Conservation (phyloP, 2,113 vertebrate species). For the Todiramphus saurophagus region DNA sequence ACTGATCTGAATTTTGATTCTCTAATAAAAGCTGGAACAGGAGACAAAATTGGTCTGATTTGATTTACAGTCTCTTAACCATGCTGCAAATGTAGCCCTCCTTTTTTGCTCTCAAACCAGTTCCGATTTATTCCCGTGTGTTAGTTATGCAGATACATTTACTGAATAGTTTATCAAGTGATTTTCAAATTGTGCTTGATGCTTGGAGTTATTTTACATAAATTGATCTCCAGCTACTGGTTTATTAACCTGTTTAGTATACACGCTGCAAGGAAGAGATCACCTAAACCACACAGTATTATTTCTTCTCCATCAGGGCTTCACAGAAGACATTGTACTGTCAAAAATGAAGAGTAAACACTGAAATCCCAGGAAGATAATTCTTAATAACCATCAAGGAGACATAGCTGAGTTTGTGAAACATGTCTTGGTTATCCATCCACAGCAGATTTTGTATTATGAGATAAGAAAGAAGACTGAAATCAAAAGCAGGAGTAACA, state of each 20-base stretch:
- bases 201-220: slow-evolving; percentile 3
- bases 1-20: slow-evolving; percentile 59
- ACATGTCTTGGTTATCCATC: neutral
- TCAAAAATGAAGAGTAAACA: neutral
- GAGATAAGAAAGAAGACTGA: neutral
- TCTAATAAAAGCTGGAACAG: slow-evolving; percentile 44
- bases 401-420: neutral
- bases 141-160: slow-evolving; percentile 37
- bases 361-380: neutral
- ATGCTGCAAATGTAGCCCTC: neutral
- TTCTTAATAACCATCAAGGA: neutral
- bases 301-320: neutral
- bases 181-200: slow-evolving; percentile 17
- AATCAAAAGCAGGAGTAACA: neutral
- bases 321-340: neutral
- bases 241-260: neutral
- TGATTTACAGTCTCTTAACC: slow-evolving; percentile 46
- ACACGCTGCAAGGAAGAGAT: neutral
- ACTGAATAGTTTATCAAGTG: slow-evolving; percentile 39
- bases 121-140: neutral
- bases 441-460: neutral
- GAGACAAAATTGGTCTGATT: slow-evolving; percentile 51
- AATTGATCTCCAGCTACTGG: neutral
- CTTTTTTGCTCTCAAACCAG: neutral
- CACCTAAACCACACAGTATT: neutral